Evolutionary conservation across 2,888 invertebrate species (phyloP).

Genomic region (Eristalis tenax): DNA sequence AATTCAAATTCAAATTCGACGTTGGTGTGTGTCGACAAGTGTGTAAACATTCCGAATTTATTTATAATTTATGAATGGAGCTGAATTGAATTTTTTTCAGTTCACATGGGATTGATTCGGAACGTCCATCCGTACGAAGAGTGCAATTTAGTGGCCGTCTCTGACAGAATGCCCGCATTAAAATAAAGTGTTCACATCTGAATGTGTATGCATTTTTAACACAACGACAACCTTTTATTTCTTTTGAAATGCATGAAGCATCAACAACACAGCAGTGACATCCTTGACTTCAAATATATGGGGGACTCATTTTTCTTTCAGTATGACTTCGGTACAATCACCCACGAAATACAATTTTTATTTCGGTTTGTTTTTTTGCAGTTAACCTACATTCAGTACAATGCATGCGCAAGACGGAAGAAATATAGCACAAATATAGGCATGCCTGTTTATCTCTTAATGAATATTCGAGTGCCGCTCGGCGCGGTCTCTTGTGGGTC

Average conservation of each 20-base stretch:
- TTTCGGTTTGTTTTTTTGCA: conserved; percentile 7
- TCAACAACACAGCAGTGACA: neutral
- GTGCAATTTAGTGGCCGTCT: neutral
- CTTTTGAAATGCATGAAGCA: neutral
- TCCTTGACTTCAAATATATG: neutral
- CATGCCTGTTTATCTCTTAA: conserved; percentile 30
- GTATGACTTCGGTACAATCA: neutral
- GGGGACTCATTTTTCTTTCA: neutral
- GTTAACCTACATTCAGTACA: conserved; percentile 49
- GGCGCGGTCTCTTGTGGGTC: conserved; percentile 19
- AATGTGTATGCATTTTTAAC: neutral
- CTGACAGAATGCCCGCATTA: neutral
- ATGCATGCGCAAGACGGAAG: neutral
- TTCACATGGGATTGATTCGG: neutral
- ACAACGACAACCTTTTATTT: neutral
- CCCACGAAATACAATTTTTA: neutral
- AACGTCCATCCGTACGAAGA: neutral
- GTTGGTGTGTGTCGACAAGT: too few species aligned
- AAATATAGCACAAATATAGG: conserved; percentile 33
- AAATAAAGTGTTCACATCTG: neutral
- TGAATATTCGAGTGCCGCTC: conserved; percentile 6
- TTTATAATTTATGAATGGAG: neutral
- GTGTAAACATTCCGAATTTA: neutral
- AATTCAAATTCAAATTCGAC: neutral
- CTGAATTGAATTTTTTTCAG: neutral